phyloP scores from a whole-genome alignment of 2,888 invertebrate species.

The Caenorhabditis panamensis region DNA sequence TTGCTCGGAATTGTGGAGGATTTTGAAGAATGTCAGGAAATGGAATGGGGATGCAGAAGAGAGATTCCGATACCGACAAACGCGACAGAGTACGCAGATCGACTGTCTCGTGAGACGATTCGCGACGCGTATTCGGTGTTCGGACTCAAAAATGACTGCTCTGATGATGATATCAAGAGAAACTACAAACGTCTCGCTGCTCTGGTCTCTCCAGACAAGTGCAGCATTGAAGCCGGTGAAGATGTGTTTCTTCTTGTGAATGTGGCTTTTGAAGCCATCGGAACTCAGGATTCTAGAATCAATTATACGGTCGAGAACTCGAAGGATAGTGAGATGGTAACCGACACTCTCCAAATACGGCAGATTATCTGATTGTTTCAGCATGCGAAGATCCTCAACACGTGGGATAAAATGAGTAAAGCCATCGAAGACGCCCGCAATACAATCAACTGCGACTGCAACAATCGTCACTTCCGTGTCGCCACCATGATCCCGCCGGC shows the following conservation, averaged over 20 bases:
- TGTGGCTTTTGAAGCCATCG: conserved; percentile 95
- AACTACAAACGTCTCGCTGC: conserved; percentile 95
- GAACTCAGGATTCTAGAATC: conserved; percentile 86
- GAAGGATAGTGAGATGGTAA: conserved; percentile 19
- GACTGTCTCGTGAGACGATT: conserved; percentile 88
- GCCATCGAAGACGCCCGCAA: conserved; percentile 86
- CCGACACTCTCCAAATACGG: not conserved
- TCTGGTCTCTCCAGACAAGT: conserved; percentile 92
- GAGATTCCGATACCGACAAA: conserved; percentile 43
- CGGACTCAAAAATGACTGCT: conserved; percentile 90
- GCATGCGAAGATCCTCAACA: conserved; percentile 54
- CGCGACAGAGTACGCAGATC: conserved; percentile 94
- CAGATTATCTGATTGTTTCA: conserved; percentile 28
- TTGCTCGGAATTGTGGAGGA: conserved; percentile 26
- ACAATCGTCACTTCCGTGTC: conserved; percentile 91
- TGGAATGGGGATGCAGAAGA: conserved; percentile 41
- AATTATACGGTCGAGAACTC: conserved; percentile 40
- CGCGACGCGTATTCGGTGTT: conserved; percentile 95
- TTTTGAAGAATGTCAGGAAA: conserved; percentile 9
- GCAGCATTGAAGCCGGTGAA: conserved; percentile 86
- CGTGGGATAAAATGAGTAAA: conserved; percentile 54
- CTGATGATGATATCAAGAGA: conserved; percentile 94
- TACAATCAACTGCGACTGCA: conserved; percentile 95
- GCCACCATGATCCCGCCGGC: conserved; percentile 91
- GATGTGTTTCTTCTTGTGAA: conserved; percentile 96